Base-by-base conservation (phyloP, 1,140 invertebrate species). In the Delia radicum region DNA sequence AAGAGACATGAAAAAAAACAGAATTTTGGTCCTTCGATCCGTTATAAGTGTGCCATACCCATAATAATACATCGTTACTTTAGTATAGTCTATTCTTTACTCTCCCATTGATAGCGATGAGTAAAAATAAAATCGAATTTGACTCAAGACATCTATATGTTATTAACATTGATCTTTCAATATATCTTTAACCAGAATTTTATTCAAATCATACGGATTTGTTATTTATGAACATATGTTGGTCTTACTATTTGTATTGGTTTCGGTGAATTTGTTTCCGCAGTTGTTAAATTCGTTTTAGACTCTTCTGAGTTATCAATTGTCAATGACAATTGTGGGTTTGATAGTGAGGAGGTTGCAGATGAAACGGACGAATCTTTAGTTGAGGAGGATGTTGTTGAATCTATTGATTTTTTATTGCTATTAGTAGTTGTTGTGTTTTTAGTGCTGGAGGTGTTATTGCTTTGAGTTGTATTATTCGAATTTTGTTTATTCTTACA, bases 401-500 rank as follows among this genome's bases (percentile, higher is more conserved):
- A 4, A 4, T 48, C 18, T 55, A 5, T 21, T 0, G 21, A 2
- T 21, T 21, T 6, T 55, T 1, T 48, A 48, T n/a, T 48, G 42
- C 21, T 55, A 24, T 73, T 73, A 48, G 12, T 73, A 46, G 55
- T 46, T 55, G 4, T 13, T 4, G 1, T 18, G 46, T 18, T 42
- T 15, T 42, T 42, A 10, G 48, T 10, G 33, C 8, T 0, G 13
- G 33, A 28, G 24, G 62, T 13, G 79, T 15, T 76, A 61, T 65
- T 79, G 79, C 27, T 81, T 76, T 4, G 77, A n/a, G 15, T 63
- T 27, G 62, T n/a, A 12, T 74, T 67, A n/a, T 18, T 46, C 67
- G 73, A 65, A 46, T 73, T 76, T 73, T 76, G 48, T 10, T 26
- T 33, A 63, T 82, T 48, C 69, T 84, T 84, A 21, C 80, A 82